phyloP scores from a whole-genome alignment of 2,888 invertebrate species.

The Blastobasis lacticolella region DNA sequence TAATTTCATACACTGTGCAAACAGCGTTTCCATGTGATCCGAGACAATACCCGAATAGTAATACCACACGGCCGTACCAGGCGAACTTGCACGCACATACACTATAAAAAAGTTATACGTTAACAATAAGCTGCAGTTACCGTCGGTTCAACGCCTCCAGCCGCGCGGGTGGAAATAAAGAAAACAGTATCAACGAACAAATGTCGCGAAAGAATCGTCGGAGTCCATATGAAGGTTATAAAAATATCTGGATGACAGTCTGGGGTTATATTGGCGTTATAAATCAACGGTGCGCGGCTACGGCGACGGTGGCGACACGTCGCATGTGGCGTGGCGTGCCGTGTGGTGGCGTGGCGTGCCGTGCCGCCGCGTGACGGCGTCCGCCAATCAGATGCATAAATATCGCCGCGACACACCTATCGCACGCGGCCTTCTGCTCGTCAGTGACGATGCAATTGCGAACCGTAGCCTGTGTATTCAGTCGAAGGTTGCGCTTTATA shows the following conservation, averaged over 20 bases:
- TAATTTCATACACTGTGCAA: no score
- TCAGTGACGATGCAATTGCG: no score
- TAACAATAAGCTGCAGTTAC: background rate
- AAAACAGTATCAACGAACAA: constrained; percentile 34
- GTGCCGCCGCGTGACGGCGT: constrained; percentile 33
- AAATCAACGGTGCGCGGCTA: constrained; percentile 56
- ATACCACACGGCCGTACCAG: no score
- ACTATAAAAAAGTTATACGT: background rate
- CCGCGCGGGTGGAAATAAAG: background rate
- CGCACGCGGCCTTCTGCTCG: no score
- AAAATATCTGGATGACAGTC: constrained; percentile 67
- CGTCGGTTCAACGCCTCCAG: background rate
- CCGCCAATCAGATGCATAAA: constrained; percentile 44
- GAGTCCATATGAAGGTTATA: constrained; percentile 53
- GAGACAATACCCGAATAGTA: no score
- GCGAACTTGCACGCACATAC: no score
- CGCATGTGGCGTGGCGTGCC: constrained; percentile 27
- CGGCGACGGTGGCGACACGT: constrained; percentile 26
- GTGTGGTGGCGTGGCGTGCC: constrained; percentile 29
- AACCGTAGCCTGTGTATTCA: no score
- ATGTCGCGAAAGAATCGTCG: constrained; percentile 34
- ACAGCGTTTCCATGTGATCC: no score
- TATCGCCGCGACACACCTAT: constrained; percentile 23
- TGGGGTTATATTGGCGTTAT: constrained; percentile 68
- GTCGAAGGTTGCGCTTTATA: background rate